These are phyloP conservation scores for Caracal caracal DNA, from an alignment of 2,113 vertebrate genomes.

Conservation along the genomic window DNA sequence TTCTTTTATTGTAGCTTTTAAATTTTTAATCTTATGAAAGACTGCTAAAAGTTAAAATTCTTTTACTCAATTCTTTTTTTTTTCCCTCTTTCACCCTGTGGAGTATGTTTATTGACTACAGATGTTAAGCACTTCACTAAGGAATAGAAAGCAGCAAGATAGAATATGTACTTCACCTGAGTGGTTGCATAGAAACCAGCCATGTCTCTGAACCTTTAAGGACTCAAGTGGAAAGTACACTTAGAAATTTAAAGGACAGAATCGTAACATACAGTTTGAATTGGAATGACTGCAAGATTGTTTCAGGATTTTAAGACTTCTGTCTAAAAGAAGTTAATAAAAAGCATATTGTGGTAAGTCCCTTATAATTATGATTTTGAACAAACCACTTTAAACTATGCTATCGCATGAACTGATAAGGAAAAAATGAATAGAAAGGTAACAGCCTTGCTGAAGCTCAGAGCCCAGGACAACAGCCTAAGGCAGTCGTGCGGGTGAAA, in stretches of 20 bases:
- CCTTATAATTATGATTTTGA: conserved; percentile 18
- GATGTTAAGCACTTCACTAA: conserved; percentile 3
- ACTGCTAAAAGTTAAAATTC: neutral
- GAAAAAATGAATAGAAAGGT: neutral
- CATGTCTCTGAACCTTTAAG: neutral
- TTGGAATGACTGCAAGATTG: neutral
- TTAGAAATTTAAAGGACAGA: conserved; percentile 35
- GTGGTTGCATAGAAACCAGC: neutral
- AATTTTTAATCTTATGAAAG: conserved; percentile 36
- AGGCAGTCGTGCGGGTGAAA: neutral
- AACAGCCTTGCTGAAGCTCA: neutral
- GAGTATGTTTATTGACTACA: conserved; percentile 36
- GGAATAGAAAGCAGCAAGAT: neutral
- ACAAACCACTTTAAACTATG: conserved; percentile 8
- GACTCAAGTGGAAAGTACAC: conserved; percentile 1
- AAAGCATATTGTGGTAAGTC: neutral
- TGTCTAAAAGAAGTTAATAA: conserved; percentile 21
- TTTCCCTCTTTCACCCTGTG: neutral
- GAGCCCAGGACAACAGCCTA: neutral
- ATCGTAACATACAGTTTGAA: neutral
- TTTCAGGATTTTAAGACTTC: conserved; percentile 13
- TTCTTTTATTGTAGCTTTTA: conserved; percentile 26
- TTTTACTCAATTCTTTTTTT: neutral
- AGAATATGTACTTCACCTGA: neutral
- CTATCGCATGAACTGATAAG: neutral